phyloP scores from a whole-genome alignment of 2,113 vertebrate species.

The Rattus rattus region DNA sequence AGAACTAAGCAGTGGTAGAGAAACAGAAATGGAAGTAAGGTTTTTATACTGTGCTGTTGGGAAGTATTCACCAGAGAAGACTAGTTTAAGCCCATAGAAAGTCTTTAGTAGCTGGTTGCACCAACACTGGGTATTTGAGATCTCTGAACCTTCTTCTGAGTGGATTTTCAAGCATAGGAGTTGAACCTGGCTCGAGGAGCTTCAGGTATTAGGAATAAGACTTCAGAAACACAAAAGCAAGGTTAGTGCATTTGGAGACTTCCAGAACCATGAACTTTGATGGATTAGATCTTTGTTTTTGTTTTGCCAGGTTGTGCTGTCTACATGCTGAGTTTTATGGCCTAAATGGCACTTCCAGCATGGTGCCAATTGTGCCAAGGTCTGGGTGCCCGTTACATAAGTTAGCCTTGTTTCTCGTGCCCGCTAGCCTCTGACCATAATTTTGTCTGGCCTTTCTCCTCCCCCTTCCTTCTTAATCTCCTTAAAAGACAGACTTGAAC shows the following conservation, averaged over 20 bases:
- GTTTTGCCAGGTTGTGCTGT: background rate
- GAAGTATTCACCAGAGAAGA: background rate
- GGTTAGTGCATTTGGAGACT: background rate
- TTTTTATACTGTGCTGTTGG: background rate
- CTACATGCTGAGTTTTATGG: background rate
- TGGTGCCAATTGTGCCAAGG: background rate
- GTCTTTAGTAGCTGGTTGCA: background rate
- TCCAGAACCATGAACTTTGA: too few relatives aligned
- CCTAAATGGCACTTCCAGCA: background rate
- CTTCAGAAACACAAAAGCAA: background rate
- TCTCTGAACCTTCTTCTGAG: too few relatives aligned
- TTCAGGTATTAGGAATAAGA: background rate
- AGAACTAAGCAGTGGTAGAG: background rate
- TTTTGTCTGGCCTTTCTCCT: background rate
- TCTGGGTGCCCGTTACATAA: background rate
- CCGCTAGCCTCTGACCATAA: background rate
- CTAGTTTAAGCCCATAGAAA: background rate
- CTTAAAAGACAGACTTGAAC: conserved; percentile 12
- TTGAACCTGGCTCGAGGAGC: background rate
- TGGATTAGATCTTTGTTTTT: background rate
- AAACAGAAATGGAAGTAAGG: background rate
- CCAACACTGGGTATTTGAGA: background rate
- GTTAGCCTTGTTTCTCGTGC: background rate
- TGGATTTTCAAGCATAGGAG: background rate
- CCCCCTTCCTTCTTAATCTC: background rate